phyloP scores from a whole-genome alignment of 2,113 vertebrate species.

The Dasyornis broadbenti region DNA sequence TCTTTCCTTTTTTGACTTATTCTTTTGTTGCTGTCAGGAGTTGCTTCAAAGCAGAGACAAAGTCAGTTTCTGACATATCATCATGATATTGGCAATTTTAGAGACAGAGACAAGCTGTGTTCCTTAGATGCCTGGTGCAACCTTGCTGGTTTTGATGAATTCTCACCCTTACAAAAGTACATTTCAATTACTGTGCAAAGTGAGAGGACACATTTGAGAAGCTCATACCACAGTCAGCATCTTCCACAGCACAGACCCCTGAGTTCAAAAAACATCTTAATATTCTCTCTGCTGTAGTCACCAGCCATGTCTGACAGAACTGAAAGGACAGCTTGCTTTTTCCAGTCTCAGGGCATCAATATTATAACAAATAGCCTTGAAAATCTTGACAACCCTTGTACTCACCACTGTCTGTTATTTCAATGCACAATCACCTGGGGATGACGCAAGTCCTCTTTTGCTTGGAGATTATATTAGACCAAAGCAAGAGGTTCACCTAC shows the following conservation, averaged over 20 bases:
- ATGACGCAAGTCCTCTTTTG: background rate
- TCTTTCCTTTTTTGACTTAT: background rate
- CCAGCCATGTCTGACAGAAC: background rate
- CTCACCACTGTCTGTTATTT: background rate
- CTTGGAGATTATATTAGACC: background rate
- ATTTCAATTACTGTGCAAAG: background rate
- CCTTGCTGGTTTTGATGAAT: background rate
- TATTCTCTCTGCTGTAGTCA: background rate
- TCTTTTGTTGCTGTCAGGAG: background rate
- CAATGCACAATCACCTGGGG: background rate
- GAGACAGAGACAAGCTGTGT: background rate
- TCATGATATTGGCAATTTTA: background rate
- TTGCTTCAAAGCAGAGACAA: background rate
- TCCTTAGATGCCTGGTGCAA: background rate
- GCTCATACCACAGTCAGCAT: rapidly evolving
- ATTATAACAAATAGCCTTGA: background rate
- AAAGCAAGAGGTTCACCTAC: background rate
- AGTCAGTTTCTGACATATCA: background rate
- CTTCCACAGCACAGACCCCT: background rate
- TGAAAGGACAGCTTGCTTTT: background rate
- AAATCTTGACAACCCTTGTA: background rate
- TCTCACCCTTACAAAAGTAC: background rate
- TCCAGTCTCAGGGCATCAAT: background rate
- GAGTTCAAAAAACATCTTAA: background rate
- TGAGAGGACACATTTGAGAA: background rate